These are phyloP conservation scores for Cherax destructor DNA, from an alignment of 1,140 invertebrate genomes.

Conservation along the genomic window DNA sequence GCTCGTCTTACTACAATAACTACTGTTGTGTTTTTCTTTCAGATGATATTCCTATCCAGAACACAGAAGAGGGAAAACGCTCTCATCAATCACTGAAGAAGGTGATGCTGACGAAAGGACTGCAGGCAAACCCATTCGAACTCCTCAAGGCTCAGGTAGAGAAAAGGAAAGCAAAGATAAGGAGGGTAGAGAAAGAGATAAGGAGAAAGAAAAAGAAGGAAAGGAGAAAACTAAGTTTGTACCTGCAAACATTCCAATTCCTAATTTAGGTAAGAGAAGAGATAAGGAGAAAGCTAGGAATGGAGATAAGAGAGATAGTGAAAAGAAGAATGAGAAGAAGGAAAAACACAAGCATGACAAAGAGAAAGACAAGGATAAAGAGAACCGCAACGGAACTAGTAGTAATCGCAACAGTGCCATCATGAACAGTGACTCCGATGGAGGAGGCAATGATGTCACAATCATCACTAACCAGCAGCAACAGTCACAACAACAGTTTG, in stretches of 20 bases:
- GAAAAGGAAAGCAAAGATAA: constrained; percentile 45
- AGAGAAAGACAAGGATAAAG: constrained; percentile 46
- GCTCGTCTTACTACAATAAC: background rate
- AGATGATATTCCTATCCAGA: constrained; percentile 66
- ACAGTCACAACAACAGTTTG: constrained; percentile 12
- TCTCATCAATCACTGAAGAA: constrained; percentile 53
- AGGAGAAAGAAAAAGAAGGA: constrained; percentile 20
- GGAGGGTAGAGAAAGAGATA: constrained; percentile 11
- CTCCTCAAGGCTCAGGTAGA: constrained; percentile 58
- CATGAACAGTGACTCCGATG: constrained; percentile 60
- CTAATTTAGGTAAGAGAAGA: constrained; percentile 43
- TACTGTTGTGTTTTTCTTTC: background rate
- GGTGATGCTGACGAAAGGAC: constrained; percentile 25
- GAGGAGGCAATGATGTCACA: constrained; percentile 40
- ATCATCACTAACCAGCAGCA: constrained; percentile 43
- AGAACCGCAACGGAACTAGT: constrained; percentile 51
- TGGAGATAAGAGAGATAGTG: constrained; percentile 8
- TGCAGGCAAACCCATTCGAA: constrained; percentile 49
- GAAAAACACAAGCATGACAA: constrained; percentile 52
- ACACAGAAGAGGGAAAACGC: constrained; percentile 46
- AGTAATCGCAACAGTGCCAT: constrained; percentile 58
- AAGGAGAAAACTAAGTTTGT: constrained; percentile 42
- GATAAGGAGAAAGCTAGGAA: constrained; percentile 28
- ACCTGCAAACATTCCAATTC: constrained; percentile 22
- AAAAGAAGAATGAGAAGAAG: constrained; percentile 40